A percentile compares a stretch with the other conserved stretches of the same genome.
These are phyloP conservation scores for Ifrita kowaldi DNA, from an alignment of 2,113 vertebrate genomes.

Conservation along the genomic window DNA sequence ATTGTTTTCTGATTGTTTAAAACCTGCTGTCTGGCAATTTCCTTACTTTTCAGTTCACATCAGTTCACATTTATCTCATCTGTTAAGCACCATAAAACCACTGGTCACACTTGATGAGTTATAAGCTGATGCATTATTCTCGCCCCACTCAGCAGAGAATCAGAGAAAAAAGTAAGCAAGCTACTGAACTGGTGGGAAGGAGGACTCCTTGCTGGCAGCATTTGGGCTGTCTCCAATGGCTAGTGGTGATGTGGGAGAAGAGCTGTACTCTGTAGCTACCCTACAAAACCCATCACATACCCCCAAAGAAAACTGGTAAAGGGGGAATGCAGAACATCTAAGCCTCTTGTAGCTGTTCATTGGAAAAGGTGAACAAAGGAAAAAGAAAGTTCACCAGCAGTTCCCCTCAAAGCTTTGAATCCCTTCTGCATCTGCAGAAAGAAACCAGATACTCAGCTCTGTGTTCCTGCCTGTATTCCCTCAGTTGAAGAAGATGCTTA, in stretches of 20 bases:
- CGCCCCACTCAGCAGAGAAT: neutral
- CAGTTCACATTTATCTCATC: neutral
- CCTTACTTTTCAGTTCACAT: neutral
- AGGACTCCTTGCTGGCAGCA: neutral
- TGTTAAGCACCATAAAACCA: neutral
- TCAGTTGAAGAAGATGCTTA: neutral
- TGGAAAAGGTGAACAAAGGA: neutral
- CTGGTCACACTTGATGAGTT: neutral
- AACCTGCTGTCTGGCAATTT: neutral
- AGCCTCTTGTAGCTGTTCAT: neutral
- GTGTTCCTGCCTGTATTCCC: rapidly evolving
- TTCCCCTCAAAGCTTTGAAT: neutral
- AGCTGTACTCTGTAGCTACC: neutral
- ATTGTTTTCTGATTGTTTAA: neutral
- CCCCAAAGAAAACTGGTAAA: neutral
- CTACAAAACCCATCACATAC: neutral
- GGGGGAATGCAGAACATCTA: neutral
- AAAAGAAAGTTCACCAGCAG: neutral
- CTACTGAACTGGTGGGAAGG: neutral
- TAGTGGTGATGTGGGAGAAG: neutral
- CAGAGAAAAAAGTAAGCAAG: neutral
- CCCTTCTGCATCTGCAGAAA: neutral
- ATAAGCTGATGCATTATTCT: neutral
- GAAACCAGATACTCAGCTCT: neutral
- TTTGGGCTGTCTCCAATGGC: neutral